Evolutionary conservation across 2,113 vertebrate genomes (phyloP).

Genomic region (Grantiella picta): DNA sequence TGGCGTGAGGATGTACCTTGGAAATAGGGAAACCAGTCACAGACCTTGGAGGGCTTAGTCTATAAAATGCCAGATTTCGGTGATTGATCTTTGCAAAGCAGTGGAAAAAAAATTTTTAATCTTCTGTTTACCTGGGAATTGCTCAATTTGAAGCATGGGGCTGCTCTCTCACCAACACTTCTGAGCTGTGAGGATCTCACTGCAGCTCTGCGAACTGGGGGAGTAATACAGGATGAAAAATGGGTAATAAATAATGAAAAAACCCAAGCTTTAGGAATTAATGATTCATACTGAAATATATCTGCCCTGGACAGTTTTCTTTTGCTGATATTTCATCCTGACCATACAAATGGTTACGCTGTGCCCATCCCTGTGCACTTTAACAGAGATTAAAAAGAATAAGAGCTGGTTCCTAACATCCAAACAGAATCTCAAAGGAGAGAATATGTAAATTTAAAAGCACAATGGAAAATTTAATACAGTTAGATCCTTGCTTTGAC

Average conservation of each 20-base stretch:
- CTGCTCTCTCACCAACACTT: background rate
- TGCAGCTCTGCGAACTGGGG: background rate
- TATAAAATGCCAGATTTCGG: background rate
- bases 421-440: background rate
- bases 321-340: slow-evolving; percentile 41
- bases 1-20: background rate
- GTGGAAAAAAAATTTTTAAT: background rate
- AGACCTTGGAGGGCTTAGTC: background rate
- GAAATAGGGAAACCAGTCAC: background rate
- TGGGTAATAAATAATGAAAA: slow-evolving; percentile 34
- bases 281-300: slow-evolving; percentile 47
- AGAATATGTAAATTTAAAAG: slow-evolving; percentile 1
- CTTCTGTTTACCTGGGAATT: background rate
- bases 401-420: background rate
- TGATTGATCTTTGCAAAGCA: background rate
- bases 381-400: slow-evolving; percentile 1
- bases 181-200: background rate
- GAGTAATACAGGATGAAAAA: background rate
- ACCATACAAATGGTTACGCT: background rate
- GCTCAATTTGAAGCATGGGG: background rate
- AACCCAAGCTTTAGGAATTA: slow-evolving; percentile 33
- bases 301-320: slow-evolving; percentile 42
- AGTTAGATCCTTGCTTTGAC: slow-evolving; percentile 20
- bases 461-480: slow-evolving; percentile 1
- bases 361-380: background rate